Base-by-base conservation (phyloP, 2,797 vertebrate genomes). In the Erpetoichthys calabaricus region DNA sequence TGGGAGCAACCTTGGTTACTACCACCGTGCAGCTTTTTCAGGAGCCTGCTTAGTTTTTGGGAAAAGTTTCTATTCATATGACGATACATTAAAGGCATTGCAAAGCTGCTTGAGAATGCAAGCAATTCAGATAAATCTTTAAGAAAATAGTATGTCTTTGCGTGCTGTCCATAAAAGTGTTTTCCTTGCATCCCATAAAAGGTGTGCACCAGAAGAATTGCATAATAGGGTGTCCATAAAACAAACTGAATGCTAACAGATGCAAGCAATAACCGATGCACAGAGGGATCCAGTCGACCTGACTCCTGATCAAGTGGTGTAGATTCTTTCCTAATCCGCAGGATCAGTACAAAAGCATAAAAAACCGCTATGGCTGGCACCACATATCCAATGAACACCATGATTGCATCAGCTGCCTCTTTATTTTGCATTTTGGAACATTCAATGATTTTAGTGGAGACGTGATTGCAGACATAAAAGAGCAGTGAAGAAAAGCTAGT, bases 401-500 rank as follows among this genome's bases (percentile, higher is more conserved):
- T 88, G 70, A 98, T 94, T 68, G 89, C 87, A 1, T 97, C 91
- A 0, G 94, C 94, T 0, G 93, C 95, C 63, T 92, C 89, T 10
- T 91, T 87, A 79, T 95, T 92, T 73, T 93, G 93, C 92, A 98
- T 95, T 73, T 91, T 92, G 60, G 96, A 89, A 45, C 96, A 98
- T 75, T 99, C 94, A 0, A 87, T 86, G 51, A 94, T 86, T 69
- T 94, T 86, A 0, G 92, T 87, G 44, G 94, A 94, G 58, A 96
- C 91, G 0, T 96, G 91, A 68, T 93, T 92, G 77, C 96, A 99
- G 68, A 98, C 85, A 0, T 96, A 94, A 77, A 97, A 93, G 4
- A 99, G 90, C 64, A 99, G 84, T 1, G 94, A 94, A 2, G 95
- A 98, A 57, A 99, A 97, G 71, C 94, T 97, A 0, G 96, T 95